Evolutionary conservation across 2,113 vertebrate genomes (phyloP).

Genomic region (Gavia stellata): DNA sequence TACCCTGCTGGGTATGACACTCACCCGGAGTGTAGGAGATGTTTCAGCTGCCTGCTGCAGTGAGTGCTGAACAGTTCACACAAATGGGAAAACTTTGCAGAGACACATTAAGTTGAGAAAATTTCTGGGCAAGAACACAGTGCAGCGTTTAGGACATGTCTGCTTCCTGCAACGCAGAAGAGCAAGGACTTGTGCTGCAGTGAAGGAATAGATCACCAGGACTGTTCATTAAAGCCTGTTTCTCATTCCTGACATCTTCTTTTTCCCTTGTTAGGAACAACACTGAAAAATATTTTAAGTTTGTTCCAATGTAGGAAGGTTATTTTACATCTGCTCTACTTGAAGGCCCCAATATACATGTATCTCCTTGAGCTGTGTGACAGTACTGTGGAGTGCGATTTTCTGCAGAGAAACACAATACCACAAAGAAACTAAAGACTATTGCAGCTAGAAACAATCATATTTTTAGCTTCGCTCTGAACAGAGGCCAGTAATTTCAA

Average conservation of each 20-base stretch:
- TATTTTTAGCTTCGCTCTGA: background rate
- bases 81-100: background rate
- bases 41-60: background rate
- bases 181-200: background rate
- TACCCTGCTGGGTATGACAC: background rate
- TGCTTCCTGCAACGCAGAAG: background rate
- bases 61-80: background rate
- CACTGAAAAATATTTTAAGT: background rate
- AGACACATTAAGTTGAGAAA: background rate
- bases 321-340: background rate
- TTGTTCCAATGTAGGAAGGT: background rate
- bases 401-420: background rate
- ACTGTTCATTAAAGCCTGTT: background rate
- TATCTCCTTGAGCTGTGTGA: background rate
- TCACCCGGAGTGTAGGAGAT: fast-evolving
- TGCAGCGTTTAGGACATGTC: background rate
- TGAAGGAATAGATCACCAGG: background rate
- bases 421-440: background rate
- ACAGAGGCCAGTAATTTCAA: background rate
- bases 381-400: background rate
- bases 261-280: background rate
- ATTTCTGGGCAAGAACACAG: background rate
- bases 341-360: background rate
- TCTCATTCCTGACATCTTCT: background rate
- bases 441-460: background rate